Evolutionary conservation across 2,113 vertebrate genomes (phyloP), one percentile per base, ranked within the genome.

Genomic region (Thunnus thynnus): DNA sequence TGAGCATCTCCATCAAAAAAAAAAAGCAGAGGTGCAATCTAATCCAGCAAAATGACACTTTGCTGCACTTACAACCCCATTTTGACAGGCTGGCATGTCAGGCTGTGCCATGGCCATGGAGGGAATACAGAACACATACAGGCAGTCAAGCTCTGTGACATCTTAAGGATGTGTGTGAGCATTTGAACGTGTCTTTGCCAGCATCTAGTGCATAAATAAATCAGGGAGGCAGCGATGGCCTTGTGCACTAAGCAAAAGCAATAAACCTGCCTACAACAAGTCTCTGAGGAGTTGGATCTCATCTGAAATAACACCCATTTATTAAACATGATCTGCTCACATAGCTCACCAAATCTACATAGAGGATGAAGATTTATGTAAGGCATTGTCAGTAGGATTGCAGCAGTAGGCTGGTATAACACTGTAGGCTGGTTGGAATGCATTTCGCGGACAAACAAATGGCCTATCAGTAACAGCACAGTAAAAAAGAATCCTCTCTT

Each of bases 261-360:
- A 91, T 92, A 92, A 92, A 86, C 71, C 85, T 81, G 64, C 85
- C 87, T 67, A 48, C 62, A 83, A 86, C 64, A 46, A 54, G 58
- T 82, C 90, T 85, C 81, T 48, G 6, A 63, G 56, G 88, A 86
- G 62, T 48, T 67, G 57, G 63, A 69, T 79, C 85, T 88, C 64
- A 82, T 89, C 84, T 85, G 58, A 86, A 91, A 92, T 90, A 93
- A 87, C 76, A 78, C 48, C 78, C 78, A 84, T 92, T 93, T 88
- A 91, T 91, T 89, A 89, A 88, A 89, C 78, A 90, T 87, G 83
- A 90, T 89, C 82, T 84, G 68, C 58, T 72, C 85, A 56, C 84
- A 84, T 62, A 57, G 51, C 80, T 79, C 66, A 76, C n/a, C 60
- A 63, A 72, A 75, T 76, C 46, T 78, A 56, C 56, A 65, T 72